These are phyloP conservation scores for Trogon melanurus DNA, from an alignment of 2,113 vertebrate species.

Conservation along the genomic window DNA sequence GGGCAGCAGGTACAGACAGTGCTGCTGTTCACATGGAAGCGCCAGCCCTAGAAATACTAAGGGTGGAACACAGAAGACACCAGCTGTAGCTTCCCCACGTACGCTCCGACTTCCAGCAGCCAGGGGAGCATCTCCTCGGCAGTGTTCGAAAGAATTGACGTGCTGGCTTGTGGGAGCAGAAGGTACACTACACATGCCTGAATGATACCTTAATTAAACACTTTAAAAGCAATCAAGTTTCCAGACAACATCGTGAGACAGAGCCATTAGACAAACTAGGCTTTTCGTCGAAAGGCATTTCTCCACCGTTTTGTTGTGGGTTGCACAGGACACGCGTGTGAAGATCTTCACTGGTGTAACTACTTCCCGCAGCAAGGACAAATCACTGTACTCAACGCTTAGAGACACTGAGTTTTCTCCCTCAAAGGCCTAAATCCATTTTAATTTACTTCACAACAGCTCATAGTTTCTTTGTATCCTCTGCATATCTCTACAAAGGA, in stretches of 20 bases:
- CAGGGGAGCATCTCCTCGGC: not conserved
- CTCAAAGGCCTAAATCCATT: not conserved
- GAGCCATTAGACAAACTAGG: not conserved
- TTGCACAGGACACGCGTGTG: not conserved
- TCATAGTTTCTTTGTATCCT: not conserved
- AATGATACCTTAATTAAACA: not conserved
- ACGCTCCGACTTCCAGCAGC: not conserved
- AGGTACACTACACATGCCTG: not conserved
- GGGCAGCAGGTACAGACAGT: not conserved
- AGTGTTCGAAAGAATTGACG: not conserved
- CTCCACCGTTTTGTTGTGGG: not conserved
- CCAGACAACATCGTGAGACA: not conserved
- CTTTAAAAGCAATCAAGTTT: not conserved
- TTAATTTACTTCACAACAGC: not conserved
- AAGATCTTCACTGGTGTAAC: not conserved
- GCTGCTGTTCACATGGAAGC: not conserved
- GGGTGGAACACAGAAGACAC: not conserved
- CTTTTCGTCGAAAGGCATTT: not conserved
- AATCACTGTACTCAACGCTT: not conserved
- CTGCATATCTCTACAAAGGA: not conserved
- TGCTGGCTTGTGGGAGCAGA: not conserved
- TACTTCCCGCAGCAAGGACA: not conserved
- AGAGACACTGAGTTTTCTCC: accelerated
- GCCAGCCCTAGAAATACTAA: not conserved
- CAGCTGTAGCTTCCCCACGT: not conserved